These are phyloP conservation scores for Eudiplozoon nipponicum DNA, from an alignment of 2,888 invertebrate genomes.

Conservation along the genomic window DNA sequence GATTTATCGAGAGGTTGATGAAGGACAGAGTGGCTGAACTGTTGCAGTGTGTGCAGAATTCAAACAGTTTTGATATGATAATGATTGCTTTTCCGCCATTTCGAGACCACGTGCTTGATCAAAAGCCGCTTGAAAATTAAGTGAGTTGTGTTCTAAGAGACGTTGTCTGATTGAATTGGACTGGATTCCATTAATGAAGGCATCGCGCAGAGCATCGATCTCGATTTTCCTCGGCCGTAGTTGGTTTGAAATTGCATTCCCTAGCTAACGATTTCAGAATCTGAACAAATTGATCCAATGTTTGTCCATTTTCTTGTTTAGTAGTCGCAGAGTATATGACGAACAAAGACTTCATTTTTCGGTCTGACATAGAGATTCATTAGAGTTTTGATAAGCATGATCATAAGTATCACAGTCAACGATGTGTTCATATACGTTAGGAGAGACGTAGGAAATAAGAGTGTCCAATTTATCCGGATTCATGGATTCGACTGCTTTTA, in stretches of 20 bases:
- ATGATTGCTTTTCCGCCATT: conserved; percentile 2
- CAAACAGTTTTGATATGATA: too few relatives aligned
- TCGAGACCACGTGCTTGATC: conserved; percentile 7
- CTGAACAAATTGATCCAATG: conserved; percentile 7
- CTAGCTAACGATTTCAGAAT: neutral
- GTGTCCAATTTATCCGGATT: conserved; percentile 5
- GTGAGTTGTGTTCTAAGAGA: conserved; percentile 1
- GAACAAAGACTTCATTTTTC: conserved; percentile 6
- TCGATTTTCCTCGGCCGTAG: neutral
- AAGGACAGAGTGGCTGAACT: too few relatives aligned
- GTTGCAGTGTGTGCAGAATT: too few relatives aligned
- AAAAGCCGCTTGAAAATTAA: neutral
- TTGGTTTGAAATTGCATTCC: conserved; percentile 2
- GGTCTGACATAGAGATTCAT: neutral
- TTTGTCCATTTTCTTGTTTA: conserved; percentile 2
- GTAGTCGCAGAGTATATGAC: conserved; percentile 5
- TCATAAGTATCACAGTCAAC: conserved; percentile 5
- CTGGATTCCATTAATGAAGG: conserved; percentile 7
- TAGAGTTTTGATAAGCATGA: neutral
- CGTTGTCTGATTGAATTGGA: conserved; percentile 2
- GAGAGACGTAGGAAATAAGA: conserved; percentile 6
- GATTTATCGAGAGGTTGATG: too few relatives aligned
- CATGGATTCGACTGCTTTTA: neutral
- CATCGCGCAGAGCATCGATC: conserved; percentile 5
- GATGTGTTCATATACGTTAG: conserved; percentile 5